phyloP scores from a whole-genome alignment of 2,113 vertebrate species.

The Lagopus leucura region DNA sequence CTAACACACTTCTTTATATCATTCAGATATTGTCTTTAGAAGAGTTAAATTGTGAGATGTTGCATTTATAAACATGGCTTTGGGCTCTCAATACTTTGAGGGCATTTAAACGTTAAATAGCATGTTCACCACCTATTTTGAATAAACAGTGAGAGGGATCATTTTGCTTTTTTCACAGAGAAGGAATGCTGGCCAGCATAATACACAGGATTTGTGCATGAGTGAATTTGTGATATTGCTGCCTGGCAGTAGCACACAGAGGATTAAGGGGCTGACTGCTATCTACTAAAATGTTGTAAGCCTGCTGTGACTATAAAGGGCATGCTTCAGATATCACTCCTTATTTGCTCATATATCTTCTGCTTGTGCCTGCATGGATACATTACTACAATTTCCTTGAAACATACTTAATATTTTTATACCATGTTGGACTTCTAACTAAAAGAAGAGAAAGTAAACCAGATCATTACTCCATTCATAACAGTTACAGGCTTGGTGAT shows the following conservation, averaged over 20 bases:
- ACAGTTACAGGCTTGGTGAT: not conserved
- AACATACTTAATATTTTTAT: not conserved
- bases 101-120: not conserved
- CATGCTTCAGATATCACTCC: not conserved
- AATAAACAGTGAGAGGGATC: not conserved
- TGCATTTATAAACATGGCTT: not conserved
- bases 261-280: not conserved
- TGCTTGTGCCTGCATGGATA: not conserved
- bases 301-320: not conserved
- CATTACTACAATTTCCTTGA: not conserved
- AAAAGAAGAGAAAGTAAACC: not conserved
- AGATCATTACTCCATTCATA: not conserved
- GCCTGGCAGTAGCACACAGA: not conserved
- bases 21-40: not conserved
- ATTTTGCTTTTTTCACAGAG: not conserved
- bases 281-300: not conserved
- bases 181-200: not conserved
- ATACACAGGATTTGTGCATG: not conserved
- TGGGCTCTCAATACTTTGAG: not conserved
- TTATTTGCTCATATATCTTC: not conserved
- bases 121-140: not conserved
- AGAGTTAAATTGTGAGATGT: not conserved
- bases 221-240: not conserved
- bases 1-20: not conserved
- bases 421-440: not conserved